phyloP scores from a whole-genome alignment of 2,113 vertebrate genomes.

The Manacus vitellinus region DNA sequence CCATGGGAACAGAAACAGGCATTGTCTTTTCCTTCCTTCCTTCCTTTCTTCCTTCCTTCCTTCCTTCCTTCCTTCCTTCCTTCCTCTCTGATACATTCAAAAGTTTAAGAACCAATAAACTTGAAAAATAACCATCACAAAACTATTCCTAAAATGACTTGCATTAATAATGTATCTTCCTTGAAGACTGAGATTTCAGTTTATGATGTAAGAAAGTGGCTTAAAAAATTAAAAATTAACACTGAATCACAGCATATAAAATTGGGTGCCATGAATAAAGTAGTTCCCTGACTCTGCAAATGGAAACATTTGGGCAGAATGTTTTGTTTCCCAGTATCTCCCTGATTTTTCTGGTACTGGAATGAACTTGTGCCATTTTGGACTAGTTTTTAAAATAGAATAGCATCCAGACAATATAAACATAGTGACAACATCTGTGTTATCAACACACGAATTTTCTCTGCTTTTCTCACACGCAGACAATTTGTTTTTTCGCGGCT shows the following conservation, averaged over 20 bases:
- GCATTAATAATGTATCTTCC: not conserved
- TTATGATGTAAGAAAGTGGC: not conserved
- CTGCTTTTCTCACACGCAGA: not conserved
- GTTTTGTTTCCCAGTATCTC: not conserved
- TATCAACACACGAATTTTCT: not conserved
- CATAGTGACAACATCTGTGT: not conserved
- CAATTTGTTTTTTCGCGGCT: not conserved
- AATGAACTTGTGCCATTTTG: not conserved
- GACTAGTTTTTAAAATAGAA: not conserved
- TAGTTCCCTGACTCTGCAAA: not conserved
- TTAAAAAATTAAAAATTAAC: not conserved
- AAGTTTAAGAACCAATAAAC: not conserved
- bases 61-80: fast-evolving
- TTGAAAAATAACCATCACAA: not conserved
- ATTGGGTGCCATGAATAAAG: not conserved
- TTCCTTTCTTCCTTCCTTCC: not conserved
- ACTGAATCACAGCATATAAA: not conserved
- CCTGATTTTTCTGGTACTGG: not conserved
- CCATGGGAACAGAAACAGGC: not conserved
- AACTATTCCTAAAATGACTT: not conserved
- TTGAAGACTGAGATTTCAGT: not conserved
- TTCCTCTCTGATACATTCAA: no score
- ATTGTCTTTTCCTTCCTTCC: not conserved
- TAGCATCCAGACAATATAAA: not conserved
- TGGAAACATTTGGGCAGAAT: not conserved